These are phyloP conservation scores for Salarias fasciatus DNA, from an alignment of 2,797 vertebrate species.

Conservation along the genomic window DNA sequence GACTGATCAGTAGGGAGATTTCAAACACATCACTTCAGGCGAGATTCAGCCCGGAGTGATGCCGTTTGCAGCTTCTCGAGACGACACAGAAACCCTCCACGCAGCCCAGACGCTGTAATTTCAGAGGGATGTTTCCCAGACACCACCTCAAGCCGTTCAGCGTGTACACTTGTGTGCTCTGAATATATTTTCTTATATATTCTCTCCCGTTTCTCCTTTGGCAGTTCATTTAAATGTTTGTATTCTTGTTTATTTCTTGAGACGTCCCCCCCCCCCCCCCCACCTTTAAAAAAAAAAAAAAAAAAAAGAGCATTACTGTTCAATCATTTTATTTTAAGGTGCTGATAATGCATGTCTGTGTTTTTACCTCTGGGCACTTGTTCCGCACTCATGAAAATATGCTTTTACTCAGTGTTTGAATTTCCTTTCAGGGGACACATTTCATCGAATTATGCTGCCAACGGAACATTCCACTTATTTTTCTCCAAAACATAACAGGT, in stretches of 20 bases:
- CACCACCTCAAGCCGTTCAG: background rate
- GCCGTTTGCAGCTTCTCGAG: conserved; percentile 3
- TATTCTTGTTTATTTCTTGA: conserved; percentile 12
- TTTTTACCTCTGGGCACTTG: conserved; percentile 16
- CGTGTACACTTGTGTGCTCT: background rate
- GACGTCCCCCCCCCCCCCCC: background rate
- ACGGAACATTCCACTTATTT: conserved; percentile 94
- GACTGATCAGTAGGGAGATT: background rate
- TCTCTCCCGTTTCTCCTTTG: background rate
- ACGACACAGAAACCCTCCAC: conserved; percentile 13
- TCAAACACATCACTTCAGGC: conserved; percentile 1
- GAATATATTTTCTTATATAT: conserved; percentile 7
- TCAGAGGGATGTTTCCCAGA: conserved; percentile 2
- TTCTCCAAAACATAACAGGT: conserved; percentile 98
- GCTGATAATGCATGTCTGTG: background rate
- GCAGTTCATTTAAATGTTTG: conserved; percentile 14
- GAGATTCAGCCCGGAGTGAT: background rate
- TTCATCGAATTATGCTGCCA: conserved; percentile 98
- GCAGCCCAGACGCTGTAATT: background rate
- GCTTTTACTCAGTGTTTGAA: conserved; percentile 10
- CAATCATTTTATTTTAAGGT: conserved; percentile 15
- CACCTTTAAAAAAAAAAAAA: too few relatives aligned
- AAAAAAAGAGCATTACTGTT: conserved; percentile 13
- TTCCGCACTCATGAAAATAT: conserved; percentile 4
- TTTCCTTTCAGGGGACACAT: conserved; percentile 88